Base-by-base conservation (phyloP, 1,140 invertebrate species). In the Tribolium madens region DNA sequence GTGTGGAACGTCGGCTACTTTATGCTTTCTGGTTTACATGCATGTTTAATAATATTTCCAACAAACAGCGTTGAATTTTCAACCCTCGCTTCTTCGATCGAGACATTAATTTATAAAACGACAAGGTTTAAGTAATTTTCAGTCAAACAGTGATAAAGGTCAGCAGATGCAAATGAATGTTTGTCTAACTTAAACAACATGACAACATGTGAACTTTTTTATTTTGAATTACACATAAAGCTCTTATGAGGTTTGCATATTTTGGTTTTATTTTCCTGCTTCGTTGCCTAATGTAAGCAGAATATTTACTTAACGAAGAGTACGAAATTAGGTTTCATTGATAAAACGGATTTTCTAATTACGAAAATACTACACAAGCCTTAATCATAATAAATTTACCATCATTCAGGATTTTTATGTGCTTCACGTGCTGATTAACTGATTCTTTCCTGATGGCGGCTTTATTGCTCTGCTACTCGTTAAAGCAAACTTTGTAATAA, bases 41-140 rank as follows among this genome's bases (percentile, higher is more conserved):
- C 48, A 50, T 50, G 48, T 50, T 50, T 50, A 17, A 50, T 50
- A 50, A 1, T 15, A 50, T 50, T 50, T 17, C 48, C 12, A 17
- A 15, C 48, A 17, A 15, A 50, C 48, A 50, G 13, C 46, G 46
- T 14, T 2, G 21, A 26, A 26, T 42, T 42, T 42, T 10, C 36
- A 42, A 50, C 48, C 48, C 48, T 15, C 48, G 48, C 12, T 14
- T 17, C 15, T 50, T 17, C 48, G 6, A 50, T 47, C 46, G 13
- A 47, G 46, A 47, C 46, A 47, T 50, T 50, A 50, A 50, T 50
- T 50, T 50, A 17, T 50, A 17, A 50, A 50, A 50, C 13, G 48
- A 15, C 13, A 15, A 50, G 9, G 9, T 42, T 42, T 42, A n/a
- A 42, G 36, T 42, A 4, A 42, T 42, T 42, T 42, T 42, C 36